These are phyloP conservation scores for Perca schrenkii DNA, from an alignment of 2,113 vertebrate species.

Conservation along the genomic window DNA sequence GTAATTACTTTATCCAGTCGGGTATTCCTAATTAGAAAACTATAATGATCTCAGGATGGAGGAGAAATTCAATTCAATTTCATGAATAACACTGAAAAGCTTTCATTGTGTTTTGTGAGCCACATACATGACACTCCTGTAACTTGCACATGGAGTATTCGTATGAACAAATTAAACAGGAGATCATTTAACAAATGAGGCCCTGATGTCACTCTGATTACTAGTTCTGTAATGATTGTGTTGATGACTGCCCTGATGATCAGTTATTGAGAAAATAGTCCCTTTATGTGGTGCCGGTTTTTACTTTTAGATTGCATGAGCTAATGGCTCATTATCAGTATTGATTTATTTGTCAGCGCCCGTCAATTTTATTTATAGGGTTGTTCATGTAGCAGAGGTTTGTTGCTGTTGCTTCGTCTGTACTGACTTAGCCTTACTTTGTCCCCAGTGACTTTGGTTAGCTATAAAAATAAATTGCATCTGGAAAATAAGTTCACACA, in stretches of 20 bases:
- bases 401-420: conserved; percentile 9
- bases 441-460: conserved; percentile 5
- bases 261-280: conserved; percentile 43
- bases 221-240: conserved; percentile 32
- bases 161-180: conserved; percentile 23
- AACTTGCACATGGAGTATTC: background rate
- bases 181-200: conserved; percentile 17
- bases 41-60: conserved; percentile 17
- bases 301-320: conserved; percentile 20
- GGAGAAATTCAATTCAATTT: conserved; percentile 21
- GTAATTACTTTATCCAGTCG: conserved; percentile 60
- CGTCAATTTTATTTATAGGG: conserved; percentile 11
- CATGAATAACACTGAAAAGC: conserved; percentile 3
- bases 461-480: conserved; percentile 28
- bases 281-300: conserved; percentile 18
- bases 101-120: background rate
- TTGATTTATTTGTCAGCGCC: conserved; percentile 26
- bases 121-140: background rate
- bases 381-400: background rate
- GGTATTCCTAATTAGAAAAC: conserved; percentile 59
- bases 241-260: conserved; percentile 34
- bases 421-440: background rate
- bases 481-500: no score
- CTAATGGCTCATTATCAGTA: background rate
- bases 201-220: conserved; percentile 25